Evolutionary conservation across 2,113 vertebrate genomes (phyloP), one percentile per base, ranked within the genome.

Genomic region (Heterocephalus glaber): DNA sequence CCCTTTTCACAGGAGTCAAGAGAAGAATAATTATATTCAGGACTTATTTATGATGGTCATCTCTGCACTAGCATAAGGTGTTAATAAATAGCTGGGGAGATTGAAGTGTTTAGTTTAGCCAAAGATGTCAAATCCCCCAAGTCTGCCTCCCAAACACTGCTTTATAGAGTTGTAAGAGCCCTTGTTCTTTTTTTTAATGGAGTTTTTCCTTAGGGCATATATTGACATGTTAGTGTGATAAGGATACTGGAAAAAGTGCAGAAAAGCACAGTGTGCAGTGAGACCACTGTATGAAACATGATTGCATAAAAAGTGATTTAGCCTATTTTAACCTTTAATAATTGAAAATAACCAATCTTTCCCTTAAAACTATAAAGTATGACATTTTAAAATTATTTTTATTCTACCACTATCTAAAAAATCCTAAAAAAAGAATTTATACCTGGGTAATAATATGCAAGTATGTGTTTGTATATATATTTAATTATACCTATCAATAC

Each of bases 241-340:
- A 98, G 96, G 97, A 98, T 98, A 99, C 98, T 98, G 96, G 98
- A 98, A 98, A 99, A 99, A 99, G 98, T 99, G 99, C 98, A 99
- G 98, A 98, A 98, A 98, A 98, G 98, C 98, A 98, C 98, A 98
- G 99, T 99, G 98, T 99, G 98, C 98, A 98, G 98, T 98, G 98
- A 99, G 98, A 98, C 98, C 98, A 99, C 98, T 98, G 98, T 98
- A 98, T 98, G 98, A 99, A 99, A 99, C 98, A 98, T 98, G 98
- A 99, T 98, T 98, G 98, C 98, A 99, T 98, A 98, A 98, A 99
- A 98, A 98, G 98, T 98, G 98, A 98, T 98, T 98, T 99, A 98
- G 99, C 98, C 98, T 98, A 98, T 97, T 98, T 98, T 98, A 98
- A 98, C 98, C 96, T 98, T 98, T 98, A 98, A 98, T 98, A 98